Evolutionary conservation across 2,113 vertebrate species (phyloP), one percentile per base, ranked within the genome.

Genomic region (Hydropotes inermis): DNA sequence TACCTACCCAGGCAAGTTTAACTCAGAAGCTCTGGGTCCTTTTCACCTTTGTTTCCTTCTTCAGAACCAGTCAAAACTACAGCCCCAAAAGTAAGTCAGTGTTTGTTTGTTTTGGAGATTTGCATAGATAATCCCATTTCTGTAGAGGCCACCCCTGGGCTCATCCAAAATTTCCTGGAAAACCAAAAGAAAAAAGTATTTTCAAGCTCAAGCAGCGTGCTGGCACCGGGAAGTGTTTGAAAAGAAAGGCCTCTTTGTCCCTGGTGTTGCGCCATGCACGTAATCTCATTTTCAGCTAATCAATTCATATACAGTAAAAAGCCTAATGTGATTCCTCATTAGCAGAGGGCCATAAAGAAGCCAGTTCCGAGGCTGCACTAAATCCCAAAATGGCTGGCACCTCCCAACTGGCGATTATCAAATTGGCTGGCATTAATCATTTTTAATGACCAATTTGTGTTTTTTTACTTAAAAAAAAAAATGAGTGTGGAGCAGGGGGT

Each of bases 381-480:
- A 98, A 94, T 93, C 87, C 87, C 88, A 55, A 91, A 33, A 97
- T 43, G 96, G 45, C 97, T 96, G 79, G 76, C 96, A 98, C 94
- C 98, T 98, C 98, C 67, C 93, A 88, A 76, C 95, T 25, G 16
- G 84, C 86, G 96, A 98, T 98, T 98, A 98, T 98, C 98, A 98
- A 95, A 98, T 91, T 96, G 92, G 96, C 98, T 95, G 97, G 57
- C 98, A 98, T 99, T 99, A 98, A 99, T 99, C 97, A 98, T 98
- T 98, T 98, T 98, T 99, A 99, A 99, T 98, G 97, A 97, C 95
- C 98, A 98, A 97, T 98, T 92, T 98, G 97, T 96, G 67, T 70
- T 81, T 89, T 91, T 52, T 70, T 64, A 25, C 67, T 70, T 47
- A 52, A 87, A 91, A 92, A 13, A 12, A 61, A 89, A 76, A 76